A percentile compares a stretch with the other conserved stretches of the same genome.
Conservation (phyloP, 1,140 invertebrate genomes). For the Drosophila nebulosa region DNA sequence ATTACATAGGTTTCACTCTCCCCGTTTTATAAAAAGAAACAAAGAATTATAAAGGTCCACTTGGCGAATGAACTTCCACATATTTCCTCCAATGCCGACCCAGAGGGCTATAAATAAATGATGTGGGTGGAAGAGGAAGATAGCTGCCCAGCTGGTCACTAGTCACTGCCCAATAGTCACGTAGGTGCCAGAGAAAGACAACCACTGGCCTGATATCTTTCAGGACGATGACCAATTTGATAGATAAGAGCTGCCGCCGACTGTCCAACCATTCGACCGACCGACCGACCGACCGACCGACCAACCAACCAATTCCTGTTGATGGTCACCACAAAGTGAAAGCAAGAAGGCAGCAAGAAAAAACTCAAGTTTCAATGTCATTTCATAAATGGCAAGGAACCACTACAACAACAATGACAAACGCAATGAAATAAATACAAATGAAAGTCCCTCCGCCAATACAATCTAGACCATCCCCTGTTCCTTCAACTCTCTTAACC, state of each 20-base stretch:
- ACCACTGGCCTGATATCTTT: slow-evolving; percentile 13
- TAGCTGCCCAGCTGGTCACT: slow-evolving; percentile 13
- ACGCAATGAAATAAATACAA: slow-evolving; percentile 78
- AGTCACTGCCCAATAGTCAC: slow-evolving; percentile 17
- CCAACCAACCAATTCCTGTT: slow-evolving; percentile 13
- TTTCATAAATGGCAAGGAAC: slow-evolving; percentile 61
- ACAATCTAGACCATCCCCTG: slow-evolving; percentile 22
- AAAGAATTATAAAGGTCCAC: slow-evolving; percentile 43
- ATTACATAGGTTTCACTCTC: slow-evolving; percentile 56
- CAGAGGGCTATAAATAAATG: slow-evolving; percentile 69
- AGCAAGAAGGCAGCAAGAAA: slow-evolving; percentile 24
- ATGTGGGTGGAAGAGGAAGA: slow-evolving; percentile 13
- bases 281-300: neutral
- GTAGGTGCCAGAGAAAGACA: neutral
- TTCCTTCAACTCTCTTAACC: neutral
- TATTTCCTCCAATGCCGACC: slow-evolving; percentile 54
- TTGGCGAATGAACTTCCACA: slow-evolving; percentile 9
- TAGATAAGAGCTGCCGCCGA: slow-evolving; percentile 52
- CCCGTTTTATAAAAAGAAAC: slow-evolving; percentile 28
- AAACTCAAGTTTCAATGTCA: slow-evolving; percentile 69
- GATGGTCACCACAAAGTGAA: slow-evolving; percentile 34
- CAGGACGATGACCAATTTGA: slow-evolving; percentile 68
- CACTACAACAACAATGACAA: slow-evolving; percentile 27
- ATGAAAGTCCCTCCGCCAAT: slow-evolving; percentile 45
- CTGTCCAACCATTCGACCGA: slow-evolving; percentile 5